Evolutionary conservation across 1,140 invertebrate genomes (phyloP).

Genomic region (Leptinotarsa lineolata): DNA sequence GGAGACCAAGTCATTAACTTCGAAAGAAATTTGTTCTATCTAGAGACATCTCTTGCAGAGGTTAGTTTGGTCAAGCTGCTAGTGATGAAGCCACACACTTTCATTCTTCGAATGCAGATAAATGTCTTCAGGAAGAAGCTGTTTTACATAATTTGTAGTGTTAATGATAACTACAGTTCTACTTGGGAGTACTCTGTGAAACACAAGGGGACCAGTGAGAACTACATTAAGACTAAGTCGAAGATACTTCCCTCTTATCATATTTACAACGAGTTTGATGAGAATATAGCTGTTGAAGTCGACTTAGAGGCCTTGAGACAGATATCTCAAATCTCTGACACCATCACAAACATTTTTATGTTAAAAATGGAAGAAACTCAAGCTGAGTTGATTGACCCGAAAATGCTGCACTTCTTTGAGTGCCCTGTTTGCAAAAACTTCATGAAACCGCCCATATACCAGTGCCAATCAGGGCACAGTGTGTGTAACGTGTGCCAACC

Average conservation of each 20-base stretch:
- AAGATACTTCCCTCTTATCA: conserved; percentile 37
- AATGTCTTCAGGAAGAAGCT: conserved; percentile 34
- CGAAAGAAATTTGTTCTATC: conserved; percentile 37
- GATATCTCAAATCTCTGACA: conserved; percentile 36
- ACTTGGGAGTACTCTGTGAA: conserved; percentile 42
- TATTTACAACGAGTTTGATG: conserved; percentile 36
- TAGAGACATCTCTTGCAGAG: conserved; percentile 37
- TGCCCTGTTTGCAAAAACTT: conserved; percentile 78
- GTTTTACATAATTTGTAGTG: conserved; percentile 40
- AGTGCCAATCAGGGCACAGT: conserved; percentile 80
- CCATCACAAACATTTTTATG: conserved; percentile 40
- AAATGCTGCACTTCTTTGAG: conserved; percentile 57
- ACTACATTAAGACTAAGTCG: conserved; percentile 40
- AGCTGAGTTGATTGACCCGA: conserved; percentile 36
- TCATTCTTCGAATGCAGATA: conserved; percentile 37
- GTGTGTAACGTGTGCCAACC: conserved; percentile 73
- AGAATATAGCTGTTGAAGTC: conserved; percentile 38
- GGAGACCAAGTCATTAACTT: conserved; percentile 41
- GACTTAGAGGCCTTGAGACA: conserved; percentile 38
- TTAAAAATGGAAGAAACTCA: conserved; percentile 34
- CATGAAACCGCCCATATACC: conserved; percentile 74
- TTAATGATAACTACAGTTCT: conserved; percentile 35
- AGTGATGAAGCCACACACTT: conserved; percentile 36
- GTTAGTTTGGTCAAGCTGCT: conserved; percentile 30
- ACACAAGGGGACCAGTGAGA: conserved; percentile 40